These are phyloP conservation scores for Anodontia alba DNA, from an alignment of 2,888 invertebrate species.

Conservation along the genomic window DNA sequence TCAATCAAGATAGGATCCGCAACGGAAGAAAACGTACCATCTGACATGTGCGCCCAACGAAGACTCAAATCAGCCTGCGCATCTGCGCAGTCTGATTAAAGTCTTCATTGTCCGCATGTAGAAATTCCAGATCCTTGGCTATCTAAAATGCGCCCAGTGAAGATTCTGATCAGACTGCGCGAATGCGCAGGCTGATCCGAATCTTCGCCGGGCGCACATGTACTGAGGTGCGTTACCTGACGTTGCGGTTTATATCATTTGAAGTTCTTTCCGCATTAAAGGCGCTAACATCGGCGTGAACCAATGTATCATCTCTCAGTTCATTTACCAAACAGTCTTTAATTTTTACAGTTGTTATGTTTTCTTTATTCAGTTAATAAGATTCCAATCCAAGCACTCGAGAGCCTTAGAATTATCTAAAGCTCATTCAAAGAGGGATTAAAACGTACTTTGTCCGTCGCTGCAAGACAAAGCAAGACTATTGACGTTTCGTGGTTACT, in stretches of 20 bases:
- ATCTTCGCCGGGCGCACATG: too few relatives aligned
- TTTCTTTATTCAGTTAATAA: constrained; percentile 15
- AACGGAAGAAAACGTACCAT: too few relatives aligned
- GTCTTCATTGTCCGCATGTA: too few relatives aligned
- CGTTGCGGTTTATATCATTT: not conserved
- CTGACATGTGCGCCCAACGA: too few relatives aligned
- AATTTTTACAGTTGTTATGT: constrained; percentile 21
- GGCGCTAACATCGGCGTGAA: not conserved
- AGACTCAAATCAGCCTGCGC: too few relatives aligned
- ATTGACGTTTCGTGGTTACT: constrained; percentile 21
- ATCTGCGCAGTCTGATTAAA: too few relatives aligned
- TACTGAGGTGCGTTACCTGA: too few relatives aligned
- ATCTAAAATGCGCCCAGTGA: too few relatives aligned
- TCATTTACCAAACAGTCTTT: constrained; percentile 20
- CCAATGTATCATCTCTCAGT: constrained; percentile 4
- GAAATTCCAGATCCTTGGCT: too few relatives aligned
- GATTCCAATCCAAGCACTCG: constrained; percentile 17
- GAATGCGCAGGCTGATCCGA: too few relatives aligned
- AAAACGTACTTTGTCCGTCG: not conserved
- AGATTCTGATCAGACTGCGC: too few relatives aligned
- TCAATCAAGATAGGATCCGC: not conserved
- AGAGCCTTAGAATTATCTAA: constrained; percentile 11
- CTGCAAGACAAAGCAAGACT: not conserved
- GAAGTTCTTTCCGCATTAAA: constrained; percentile 10
- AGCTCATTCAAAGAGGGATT: constrained; percentile 8